A percentile compares a stretch with the other conserved stretches of the same genome.
Conservation (phyloP, 2,113 vertebrate genomes). For the Pantherophis guttatus region DNA sequence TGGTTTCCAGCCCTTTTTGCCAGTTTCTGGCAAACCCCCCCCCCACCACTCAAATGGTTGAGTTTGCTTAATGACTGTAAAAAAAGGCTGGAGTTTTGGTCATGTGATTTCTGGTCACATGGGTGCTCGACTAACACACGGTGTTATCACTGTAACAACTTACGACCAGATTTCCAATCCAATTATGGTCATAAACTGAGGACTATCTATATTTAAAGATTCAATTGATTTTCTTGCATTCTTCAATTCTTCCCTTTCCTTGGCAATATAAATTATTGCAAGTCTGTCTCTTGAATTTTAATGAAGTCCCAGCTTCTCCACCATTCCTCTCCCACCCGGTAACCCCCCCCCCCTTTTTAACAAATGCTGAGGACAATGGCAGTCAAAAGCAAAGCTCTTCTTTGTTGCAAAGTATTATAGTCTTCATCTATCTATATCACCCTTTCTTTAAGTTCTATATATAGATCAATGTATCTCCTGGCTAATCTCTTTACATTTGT, state of each 20-base stretch:
- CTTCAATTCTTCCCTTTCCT: conserved; percentile 5
- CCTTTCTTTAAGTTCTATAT: conserved; percentile 45
- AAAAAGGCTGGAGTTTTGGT: not conserved
- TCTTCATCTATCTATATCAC: conserved; percentile 40
- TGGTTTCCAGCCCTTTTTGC: not conserved
- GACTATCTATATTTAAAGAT: conserved; percentile 2
- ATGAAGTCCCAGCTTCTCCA: not conserved
- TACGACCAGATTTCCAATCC: not conserved
- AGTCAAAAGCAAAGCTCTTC: conserved; percentile 9
- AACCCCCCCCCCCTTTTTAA: not conserved
- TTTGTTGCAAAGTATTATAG: not conserved
- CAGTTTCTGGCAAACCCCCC: not conserved
- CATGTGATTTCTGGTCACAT: not conserved
- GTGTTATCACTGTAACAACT: not conserved
- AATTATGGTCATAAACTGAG: not conserved
- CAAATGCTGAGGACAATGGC: not conserved
- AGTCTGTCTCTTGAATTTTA: not conserved
- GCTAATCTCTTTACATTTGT: conserved; percentile 60
- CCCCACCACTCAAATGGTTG: not conserved
- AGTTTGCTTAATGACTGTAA: not conserved
- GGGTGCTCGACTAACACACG: not conserved
- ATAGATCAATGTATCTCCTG: conserved; percentile 46
- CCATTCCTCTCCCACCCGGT: not conserved
- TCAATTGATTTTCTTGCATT: not conserved
- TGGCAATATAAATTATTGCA: conserved; percentile 13